These are phyloP conservation scores for Ceyx margarethae DNA, from an alignment of 2,113 vertebrate species.

Conservation along the genomic window DNA sequence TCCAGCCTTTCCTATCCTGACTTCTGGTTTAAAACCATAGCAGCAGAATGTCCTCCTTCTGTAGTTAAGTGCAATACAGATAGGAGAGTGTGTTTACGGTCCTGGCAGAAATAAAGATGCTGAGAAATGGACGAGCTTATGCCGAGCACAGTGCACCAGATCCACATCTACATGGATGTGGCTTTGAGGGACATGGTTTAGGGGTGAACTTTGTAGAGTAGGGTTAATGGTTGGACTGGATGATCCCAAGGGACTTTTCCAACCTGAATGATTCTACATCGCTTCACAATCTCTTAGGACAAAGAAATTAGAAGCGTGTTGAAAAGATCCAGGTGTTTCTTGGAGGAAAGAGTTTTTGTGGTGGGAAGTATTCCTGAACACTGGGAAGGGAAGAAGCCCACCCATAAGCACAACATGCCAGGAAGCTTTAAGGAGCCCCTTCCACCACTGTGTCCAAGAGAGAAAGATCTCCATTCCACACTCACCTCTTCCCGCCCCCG, in stretches of 20 bases:
- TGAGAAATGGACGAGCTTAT: background rate
- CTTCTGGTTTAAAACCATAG: background rate
- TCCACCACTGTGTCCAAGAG: accelerated
- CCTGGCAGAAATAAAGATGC: background rate
- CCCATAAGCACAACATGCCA: background rate
- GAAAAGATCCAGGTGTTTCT: background rate
- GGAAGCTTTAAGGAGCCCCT: background rate
- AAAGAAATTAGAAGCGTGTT: background rate
- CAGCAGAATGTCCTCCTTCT: background rate
- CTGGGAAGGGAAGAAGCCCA: background rate
- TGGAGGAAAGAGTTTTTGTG: background rate
- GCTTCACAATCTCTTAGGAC: background rate
- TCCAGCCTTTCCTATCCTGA: background rate
- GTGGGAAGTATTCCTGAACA: background rate
- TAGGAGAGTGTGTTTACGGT: background rate
- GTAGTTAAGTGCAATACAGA: background rate
- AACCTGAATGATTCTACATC: too few relatives aligned
- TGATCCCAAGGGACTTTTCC: too few relatives aligned
- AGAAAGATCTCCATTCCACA: background rate
- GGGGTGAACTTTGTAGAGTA: too few relatives aligned
- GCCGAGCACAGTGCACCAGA: background rate
- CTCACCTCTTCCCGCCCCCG: constrained; percentile 74
- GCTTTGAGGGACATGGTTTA: too few relatives aligned
- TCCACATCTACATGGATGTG: too few relatives aligned
- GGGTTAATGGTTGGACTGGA: too few relatives aligned